Evolutionary conservation across 30 jellyfish, hydroid and myxozoan species (phyloP), one percentile per base, ranked within the genome.

Genomic region (Aurelia coerulea): DNA sequence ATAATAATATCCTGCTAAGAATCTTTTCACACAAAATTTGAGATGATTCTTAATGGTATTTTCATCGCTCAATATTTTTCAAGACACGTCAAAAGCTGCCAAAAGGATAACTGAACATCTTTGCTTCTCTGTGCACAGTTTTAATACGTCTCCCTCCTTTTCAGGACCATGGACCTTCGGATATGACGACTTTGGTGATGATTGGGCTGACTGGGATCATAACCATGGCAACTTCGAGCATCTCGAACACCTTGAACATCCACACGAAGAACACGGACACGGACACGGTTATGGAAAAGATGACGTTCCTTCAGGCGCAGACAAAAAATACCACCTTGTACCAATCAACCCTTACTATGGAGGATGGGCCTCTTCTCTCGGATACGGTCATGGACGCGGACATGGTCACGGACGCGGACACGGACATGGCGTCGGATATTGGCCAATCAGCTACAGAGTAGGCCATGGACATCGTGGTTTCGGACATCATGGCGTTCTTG

Each of bases 181-280:
- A 33, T 88, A 84, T 66, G 97, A 95, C 72, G 97, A 90, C 65
- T 95, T 87, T 69, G 99, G 99, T 15, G 99, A 95, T 81, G 99
- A 95, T 64, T 95, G 97, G 97, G 91, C 85, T 17, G 99, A 95
- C 82, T 95, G 99, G 99, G 99, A 95, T 81, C 99, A 95, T 73
- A 95, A 95, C 80, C 92, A 85, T 71, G 92, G 90, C 73, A 90
- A 90, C 87, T 90, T 95, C 87, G 96, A 90, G 6, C 97, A 95
- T 56, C 75, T 92, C 19, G 80, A 75, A 51, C 89, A 80, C 59
- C 89, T 84, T 73, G 97, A 87, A 70, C 83, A 81, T 74, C 75
- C 85, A 11, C 90, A 91, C 58, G 97, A 78, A 34, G 90, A 67
- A 50, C 90, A 77, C 51, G 92, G 89, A 6, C 87, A 82, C 19